Percentiles rank a stretch among this genome's conserved stretches.
Evolutionary conservation across 2,888 invertebrate species (phyloP).

Genomic region (Macaria liturata): DNA sequence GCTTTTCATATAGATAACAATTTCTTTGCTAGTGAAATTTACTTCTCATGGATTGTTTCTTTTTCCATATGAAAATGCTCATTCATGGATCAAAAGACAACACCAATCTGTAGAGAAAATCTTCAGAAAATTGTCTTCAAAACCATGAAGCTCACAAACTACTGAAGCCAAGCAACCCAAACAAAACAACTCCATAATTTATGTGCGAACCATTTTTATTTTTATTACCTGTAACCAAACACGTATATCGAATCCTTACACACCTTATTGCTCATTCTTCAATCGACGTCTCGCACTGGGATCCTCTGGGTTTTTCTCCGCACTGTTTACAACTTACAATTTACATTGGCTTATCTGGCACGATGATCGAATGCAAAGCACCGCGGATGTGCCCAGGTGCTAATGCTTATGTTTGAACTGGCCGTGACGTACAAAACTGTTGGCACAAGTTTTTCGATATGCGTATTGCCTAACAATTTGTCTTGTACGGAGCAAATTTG

Average conservation of each 20-base stretch:
- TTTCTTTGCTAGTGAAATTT: too few species aligned
- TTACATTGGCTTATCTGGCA: conserved; percentile 26
- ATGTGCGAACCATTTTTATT: too few species aligned
- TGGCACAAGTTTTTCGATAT: conserved; percentile 34
- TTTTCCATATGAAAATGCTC: too few species aligned
- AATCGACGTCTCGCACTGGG: conserved; percentile 36
- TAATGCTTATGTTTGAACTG: conserved; percentile 43
- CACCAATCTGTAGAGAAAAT: too few species aligned
- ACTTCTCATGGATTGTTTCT: too few species aligned
- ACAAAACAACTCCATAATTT: too few species aligned
- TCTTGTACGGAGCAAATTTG: conserved; percentile 18
- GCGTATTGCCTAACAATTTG: conserved; percentile 26
- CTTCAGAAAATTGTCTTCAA: too few species aligned
- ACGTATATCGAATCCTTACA: not conserved
- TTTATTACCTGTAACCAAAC: too few species aligned
- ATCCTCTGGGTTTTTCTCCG: conserved; percentile 59
- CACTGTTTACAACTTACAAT: conserved; percentile 40
- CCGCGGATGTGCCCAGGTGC: conserved; percentile 40
- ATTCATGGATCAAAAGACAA: too few species aligned
- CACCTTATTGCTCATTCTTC: conserved; percentile 18
- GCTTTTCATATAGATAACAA: too few species aligned
- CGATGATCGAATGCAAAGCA: conserved; percentile 38
- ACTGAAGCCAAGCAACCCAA: too few species aligned
- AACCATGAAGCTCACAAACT: too few species aligned
- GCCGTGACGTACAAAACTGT: conserved; percentile 28